These are phyloP conservation scores for Sebastes minor DNA, from an alignment of 2,797 vertebrate genomes.

Conservation along the genomic window DNA sequence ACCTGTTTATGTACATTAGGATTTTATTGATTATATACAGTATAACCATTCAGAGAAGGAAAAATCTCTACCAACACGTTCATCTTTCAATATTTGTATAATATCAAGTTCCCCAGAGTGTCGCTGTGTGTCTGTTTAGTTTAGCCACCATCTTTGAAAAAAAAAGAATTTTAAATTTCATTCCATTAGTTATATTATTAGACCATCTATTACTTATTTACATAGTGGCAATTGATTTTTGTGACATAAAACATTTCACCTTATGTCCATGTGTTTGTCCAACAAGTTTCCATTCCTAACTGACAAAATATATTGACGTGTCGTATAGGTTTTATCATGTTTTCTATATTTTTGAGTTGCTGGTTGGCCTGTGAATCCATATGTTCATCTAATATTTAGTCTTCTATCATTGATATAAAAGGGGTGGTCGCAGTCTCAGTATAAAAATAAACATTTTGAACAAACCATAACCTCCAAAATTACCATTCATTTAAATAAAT, in stretches of 20 bases:
- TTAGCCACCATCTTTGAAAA: background rate
- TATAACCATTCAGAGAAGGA: background rate
- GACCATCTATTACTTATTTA: background rate
- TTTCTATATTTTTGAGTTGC: background rate
- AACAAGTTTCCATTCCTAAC: background rate
- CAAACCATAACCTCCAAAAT: background rate
- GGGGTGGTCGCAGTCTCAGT: background rate
- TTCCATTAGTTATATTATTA: background rate
- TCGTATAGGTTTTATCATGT: rapidly evolving
- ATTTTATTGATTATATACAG: slow-evolving; percentile 37
- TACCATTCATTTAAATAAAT: background rate
- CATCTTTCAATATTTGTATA: background rate
- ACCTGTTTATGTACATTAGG: slow-evolving; percentile 37
- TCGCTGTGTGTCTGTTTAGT: background rate
- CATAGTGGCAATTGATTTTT: background rate
- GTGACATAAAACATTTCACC: background rate
- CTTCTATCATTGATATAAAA: background rate
- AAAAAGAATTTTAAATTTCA: background rate
- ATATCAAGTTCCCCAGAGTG: background rate
- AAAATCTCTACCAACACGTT: background rate
- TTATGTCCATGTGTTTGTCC: background rate
- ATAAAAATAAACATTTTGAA: background rate
- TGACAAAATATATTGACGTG: background rate
- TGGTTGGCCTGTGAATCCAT: background rate
- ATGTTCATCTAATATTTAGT: background rate